These are phyloP conservation scores for Ophthalmolycus amberensis DNA, from an alignment of 2,113 vertebrate genomes.

Conservation along the genomic window DNA sequence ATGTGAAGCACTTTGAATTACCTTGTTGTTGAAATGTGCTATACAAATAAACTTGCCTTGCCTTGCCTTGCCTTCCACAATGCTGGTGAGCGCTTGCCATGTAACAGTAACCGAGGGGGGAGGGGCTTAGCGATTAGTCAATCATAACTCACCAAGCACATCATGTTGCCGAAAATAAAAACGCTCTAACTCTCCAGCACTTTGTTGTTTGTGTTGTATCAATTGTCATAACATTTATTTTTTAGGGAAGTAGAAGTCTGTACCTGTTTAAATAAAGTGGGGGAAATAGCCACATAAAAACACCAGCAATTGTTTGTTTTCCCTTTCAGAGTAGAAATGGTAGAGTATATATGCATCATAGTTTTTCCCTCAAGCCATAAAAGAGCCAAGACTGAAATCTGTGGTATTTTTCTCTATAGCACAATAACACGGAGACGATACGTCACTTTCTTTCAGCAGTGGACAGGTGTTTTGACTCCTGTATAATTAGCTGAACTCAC, in stretches of 20 bases:
- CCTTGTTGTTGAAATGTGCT: no score
- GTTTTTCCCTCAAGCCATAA: not conserved
- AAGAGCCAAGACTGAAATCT: not conserved
- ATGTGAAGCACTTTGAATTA: no score
- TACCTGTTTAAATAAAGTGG: not conserved
- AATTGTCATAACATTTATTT: not conserved
- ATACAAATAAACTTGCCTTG: no score
- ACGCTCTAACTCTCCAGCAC: not conserved
- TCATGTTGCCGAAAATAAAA: not conserved
- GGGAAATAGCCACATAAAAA: not conserved
- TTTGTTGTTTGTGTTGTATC: not conserved
- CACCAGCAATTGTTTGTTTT: not conserved
- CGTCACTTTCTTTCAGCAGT: constrained; percentile 23
- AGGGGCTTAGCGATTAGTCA: no score
- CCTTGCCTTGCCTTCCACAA: no score
- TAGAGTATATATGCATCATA: not conserved
- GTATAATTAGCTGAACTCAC: constrained; percentile 53
- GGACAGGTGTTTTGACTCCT: constrained; percentile 27
- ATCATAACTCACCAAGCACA: not conserved
- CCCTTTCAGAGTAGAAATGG: not conserved
- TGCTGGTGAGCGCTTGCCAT: no score
- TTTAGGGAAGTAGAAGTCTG: not conserved
- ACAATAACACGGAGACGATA: not conserved
- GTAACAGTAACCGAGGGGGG: no score
- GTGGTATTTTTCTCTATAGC: not conserved